Base-by-base conservation (phyloP, 2,888 invertebrate genomes). In the Perithous albicinctus region DNA sequence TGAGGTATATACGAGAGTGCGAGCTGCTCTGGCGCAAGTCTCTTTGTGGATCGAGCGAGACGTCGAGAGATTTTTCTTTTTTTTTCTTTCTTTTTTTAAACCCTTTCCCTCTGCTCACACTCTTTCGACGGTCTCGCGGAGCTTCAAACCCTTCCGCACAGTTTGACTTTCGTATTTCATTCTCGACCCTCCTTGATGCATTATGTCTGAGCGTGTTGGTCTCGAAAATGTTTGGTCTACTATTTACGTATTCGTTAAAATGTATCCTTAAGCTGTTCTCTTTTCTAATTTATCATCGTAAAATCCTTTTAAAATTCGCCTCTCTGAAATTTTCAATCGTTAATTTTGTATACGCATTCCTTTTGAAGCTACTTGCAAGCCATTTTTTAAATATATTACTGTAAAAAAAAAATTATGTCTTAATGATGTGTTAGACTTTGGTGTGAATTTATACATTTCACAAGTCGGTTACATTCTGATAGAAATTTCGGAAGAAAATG, bases 1-100 rank as follows among this genome's bases (percentile, higher is more conserved):
- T 86, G 85, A 70, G 38, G 69, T 56, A 69, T n/a, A n/a, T n/a
- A n/a, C 88, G 84, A 84, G 86, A 23, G 54, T 26, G 59, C 85
- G 85, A 85, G 82, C n/a, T 82, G 84, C 86, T 84, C 82, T 70
- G n/a, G 26, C 79, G 85, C 85, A 82, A 87, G 87, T 78, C 83
- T 84, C 85, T 87, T 86, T 85, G 88, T 83, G 83, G 78, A 80
- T 79, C 76, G 85, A 86, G 82, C 18, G 43, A 56, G 56, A 56
- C 26, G 7, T 32, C 32, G 59, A 61, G 59, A 61, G 1, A 35
- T 61, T 35, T 61, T 56, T 48, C 18, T 48, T 48, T 2, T 56
- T 6, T 12, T 12, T 29, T 10, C 41, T 79, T 79, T 85, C 87
- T 86, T 23, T 15, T n/a, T n/a, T n/a, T n/a, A n/a, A n/a, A n/a